Evolutionary conservation across 2,113 vertebrate genomes (phyloP).

Genomic region (Cyprinodon brontotheroides): DNA sequence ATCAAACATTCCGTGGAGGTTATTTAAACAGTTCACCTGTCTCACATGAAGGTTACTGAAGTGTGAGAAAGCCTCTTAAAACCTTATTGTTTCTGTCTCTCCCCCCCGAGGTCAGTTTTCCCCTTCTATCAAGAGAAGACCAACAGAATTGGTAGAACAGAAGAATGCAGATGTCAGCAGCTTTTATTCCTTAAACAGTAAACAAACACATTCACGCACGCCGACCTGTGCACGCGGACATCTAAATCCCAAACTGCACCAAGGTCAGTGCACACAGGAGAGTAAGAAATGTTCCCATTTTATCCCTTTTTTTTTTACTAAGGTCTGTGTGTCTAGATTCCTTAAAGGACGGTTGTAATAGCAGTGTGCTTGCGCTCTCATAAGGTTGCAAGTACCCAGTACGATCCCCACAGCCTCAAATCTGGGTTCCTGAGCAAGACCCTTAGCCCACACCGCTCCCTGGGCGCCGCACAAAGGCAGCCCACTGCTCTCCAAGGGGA

Average conservation of each 20-base stretch:
- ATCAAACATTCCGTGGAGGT: neutral
- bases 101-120: constrained; percentile 4
- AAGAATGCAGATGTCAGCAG: constrained; percentile 37
- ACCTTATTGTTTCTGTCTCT: neutral
- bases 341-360: constrained; percentile 15
- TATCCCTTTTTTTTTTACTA: neutral
- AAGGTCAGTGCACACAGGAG: constrained; percentile 29
- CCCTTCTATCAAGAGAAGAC: constrained; percentile 36
- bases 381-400: too few species aligned
- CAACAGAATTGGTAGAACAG: constrained; percentile 7
- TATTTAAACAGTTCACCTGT: constrained; percentile 13
- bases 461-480: too few species aligned
- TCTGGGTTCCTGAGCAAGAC: too few species aligned
- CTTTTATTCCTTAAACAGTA: constrained; percentile 22
- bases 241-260: constrained; percentile 29
- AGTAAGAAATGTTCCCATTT: constrained; percentile 51
- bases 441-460: too few species aligned
- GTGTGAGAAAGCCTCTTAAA: constrained; percentile 1
- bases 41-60: constrained; percentile 10
- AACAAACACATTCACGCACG: neutral
- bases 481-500: too few species aligned
- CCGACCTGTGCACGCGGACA: constrained; percentile 6
- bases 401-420: too few species aligned
- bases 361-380: neutral
- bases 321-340: constrained; percentile 9